Evolutionary conservation across 2,797 vertebrate species (phyloP), one percentile per base, ranked within the genome.

Genomic region (Etheostoma nigrum): DNA sequence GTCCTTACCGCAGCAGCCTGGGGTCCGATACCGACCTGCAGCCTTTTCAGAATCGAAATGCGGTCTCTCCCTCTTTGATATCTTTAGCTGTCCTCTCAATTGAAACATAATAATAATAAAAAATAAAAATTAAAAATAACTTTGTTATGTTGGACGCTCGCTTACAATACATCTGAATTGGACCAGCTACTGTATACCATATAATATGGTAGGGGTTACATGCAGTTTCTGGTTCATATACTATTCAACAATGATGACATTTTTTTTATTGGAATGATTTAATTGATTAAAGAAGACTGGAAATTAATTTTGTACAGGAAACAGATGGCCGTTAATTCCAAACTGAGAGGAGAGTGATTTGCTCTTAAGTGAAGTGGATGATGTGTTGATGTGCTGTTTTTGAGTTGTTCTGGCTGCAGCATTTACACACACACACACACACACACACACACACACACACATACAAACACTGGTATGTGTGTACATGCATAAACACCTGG

Each of bases 291-390:
- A 67, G 16, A 23, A 49, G 54, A 51, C 30, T 61, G 58, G 0
- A 45, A 54, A 58, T 67, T 49, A 0, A n/a, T 58, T 44, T 74
- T 74, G 65, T 72, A 72, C 81, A 76, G 60, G 11, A 78, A 82
- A 84, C 86, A 89, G 80, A 83, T 88, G 89, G 72, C 30, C 6
- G 65, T 71, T 84, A 68, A 82, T 83, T 71, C 79, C 77, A 83
- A 74, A 71, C 36, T 36, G 58, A 78, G 74, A 75, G 69, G 66
- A 25, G 67, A 79, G 68, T 78, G 62, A 81, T 82, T 81, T 74
- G 67, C 76, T 86, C 65, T 84, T 36, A 75, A 79, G 54, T 83
- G 58, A 80, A 86, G 84, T 83, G 82, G 86, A 81, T 85, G 78
- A 88, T 78, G 80, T 63, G 70, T 68, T 19, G 12, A 12, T 40